phyloP scores from a whole-genome alignment of 2,888 invertebrate species.

The Cephus pulcher region DNA sequence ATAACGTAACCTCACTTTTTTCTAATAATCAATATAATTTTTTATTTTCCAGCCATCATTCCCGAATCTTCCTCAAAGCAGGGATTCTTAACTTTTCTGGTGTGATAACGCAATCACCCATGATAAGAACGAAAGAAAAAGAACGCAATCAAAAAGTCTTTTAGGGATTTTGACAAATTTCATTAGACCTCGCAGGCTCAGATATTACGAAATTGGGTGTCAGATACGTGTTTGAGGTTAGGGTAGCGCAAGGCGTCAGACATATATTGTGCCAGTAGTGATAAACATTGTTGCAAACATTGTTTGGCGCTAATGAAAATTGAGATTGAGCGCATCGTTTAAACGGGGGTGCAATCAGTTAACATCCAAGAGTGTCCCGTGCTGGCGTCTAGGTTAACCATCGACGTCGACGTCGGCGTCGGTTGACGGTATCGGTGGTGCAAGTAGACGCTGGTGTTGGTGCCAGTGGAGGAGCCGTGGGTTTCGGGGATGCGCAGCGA shows the following conservation, averaged over 20 bases:
- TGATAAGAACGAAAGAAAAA: background rate
- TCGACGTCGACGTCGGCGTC: background rate
- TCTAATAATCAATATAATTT: background rate
- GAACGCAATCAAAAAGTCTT: background rate
- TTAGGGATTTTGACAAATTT: background rate
- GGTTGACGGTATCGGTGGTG: background rate
- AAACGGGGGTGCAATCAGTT: slow-evolving; percentile 15
- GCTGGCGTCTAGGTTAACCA: slow-evolving; percentile 7
- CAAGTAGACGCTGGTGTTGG: background rate
- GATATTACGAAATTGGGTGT: background rate
- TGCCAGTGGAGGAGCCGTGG: slow-evolving; percentile 15
- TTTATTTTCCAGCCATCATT: background rate
- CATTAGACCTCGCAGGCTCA: background rate
- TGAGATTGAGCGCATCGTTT: slow-evolving; percentile 15
- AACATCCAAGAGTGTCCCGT: slow-evolving; percentile 2
- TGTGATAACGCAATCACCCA: background rate
- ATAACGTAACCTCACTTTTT: background rate
- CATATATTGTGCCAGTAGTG: background rate
- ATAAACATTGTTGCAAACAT: slow-evolving; percentile 6
- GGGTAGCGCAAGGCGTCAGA: background rate
- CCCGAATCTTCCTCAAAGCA: background rate
- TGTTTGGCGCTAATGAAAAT: slow-evolving; percentile 14
- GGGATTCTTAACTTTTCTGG: background rate
- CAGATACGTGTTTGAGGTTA: background rate
- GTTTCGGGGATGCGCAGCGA: slow-evolving; percentile 46